Evolutionary conservation across 1,140 invertebrate species (phyloP), one percentile per base, ranked within the genome.

Genomic region (Stratiolaelaps scimitus): DNA sequence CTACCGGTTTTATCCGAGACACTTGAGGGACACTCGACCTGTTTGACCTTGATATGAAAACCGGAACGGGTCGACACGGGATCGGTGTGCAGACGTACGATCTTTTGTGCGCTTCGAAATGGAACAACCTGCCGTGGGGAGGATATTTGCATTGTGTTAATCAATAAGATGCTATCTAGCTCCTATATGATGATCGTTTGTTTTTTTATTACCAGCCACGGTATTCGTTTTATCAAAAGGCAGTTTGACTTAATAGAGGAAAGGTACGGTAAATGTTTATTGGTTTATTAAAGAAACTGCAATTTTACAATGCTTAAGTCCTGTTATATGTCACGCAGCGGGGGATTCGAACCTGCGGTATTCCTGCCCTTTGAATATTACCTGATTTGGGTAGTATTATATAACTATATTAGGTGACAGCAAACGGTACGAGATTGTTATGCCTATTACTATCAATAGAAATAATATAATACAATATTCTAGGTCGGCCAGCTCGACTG

Each of bases 71-170:
- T 65, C 13, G 68, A 64, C 10, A 67, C 66, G 0, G 66, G 48
- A 68, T 73, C 70, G 13, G 71, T 69, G 23, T 68, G 69, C 43
- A 73, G 72, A 48, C 65, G 68, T 17, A 73, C 60, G 26, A 67
- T 65, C 0, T 67, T 68, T 29, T 73, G 69, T 23, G 69, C 67
- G 19, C 69, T 65, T 17, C 46, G 45, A 46, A 73, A 73, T 23
- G 66, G 53, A 23, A 67, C 19, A 20, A 67, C 45, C 66, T 56
- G 46, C 5, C 5, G 47, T n/a, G 48, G 43, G 2, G 48, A 1
- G 46, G 19, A 47, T 0, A 56, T 53, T 64, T 45, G n/a, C 10
- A 43, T 44, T 30, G 69, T 34, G 7, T 45, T 66, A 0, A 28
- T 69, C 67, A 43, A 71, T 7, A 7, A 17, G 15, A 19, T 29